Percentiles rank a stretch among this genome's conserved stretches.
Evolutionary conservation across 2,888 invertebrate species (phyloP).

Genomic region (Macrosoma leucophasiata): DNA sequence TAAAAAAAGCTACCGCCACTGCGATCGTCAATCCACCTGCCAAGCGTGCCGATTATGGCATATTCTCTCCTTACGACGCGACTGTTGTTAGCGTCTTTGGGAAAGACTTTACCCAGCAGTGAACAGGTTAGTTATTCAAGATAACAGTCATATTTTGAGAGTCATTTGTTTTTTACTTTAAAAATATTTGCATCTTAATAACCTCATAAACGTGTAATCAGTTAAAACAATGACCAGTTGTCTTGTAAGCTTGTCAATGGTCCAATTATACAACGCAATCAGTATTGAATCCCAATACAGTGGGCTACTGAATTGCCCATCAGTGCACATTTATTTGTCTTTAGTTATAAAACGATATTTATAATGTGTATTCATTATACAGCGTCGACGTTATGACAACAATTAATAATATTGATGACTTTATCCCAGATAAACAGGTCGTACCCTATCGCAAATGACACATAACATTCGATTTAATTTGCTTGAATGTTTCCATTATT

Average conservation of each 20-base stretch:
- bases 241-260: constrained; percentile 2
- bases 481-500: constrained; percentile 59
- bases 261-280: constrained; percentile 13
- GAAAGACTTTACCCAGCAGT: no score
- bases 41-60: no score
- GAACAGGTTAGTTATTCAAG: no score
- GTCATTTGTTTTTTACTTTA: constrained; percentile 22
- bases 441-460: constrained; percentile 56
- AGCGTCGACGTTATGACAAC: constrained; percentile 54
- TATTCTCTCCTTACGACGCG: no score
- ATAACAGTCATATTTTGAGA: no score
- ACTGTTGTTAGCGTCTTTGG: no score
- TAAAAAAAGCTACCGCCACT: no score
- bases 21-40: no score
- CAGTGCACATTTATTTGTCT: constrained; percentile 40
- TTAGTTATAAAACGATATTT: constrained; percentile 49
- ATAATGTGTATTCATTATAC: constrained; percentile 42
- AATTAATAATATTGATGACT: constrained; percentile 70
- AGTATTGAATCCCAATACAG: constrained; percentile 28
- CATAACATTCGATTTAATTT: constrained; percentile 69
- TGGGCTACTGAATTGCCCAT: constrained; percentile 34
- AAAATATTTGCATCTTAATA: constrained; percentile 24
- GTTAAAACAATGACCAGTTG: neutral
- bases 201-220: no score
- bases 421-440: constrained; percentile 66